Evolutionary conservation across 2,797 vertebrate species (phyloP), one percentile per base, ranked within the genome.

Genomic region (Sternarchorhynchus goeldii): DNA sequence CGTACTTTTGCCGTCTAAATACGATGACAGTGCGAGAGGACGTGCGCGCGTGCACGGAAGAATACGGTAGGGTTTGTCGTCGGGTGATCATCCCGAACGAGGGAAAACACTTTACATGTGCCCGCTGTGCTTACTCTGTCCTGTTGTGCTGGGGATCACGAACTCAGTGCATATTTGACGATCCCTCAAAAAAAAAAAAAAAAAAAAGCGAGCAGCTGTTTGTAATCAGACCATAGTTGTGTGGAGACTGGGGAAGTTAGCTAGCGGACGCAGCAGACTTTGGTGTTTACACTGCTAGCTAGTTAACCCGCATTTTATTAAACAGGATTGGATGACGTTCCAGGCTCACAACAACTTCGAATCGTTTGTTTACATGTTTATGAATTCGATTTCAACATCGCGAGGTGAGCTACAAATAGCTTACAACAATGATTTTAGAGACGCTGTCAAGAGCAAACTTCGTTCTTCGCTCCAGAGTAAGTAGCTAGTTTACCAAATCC

Each of bases 361-460:
- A 10, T 10, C 45, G 45, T 81, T 73, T 72, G 12, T 39, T 69
- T 65, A 70, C 69, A 39, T 25, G 21, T 56, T 66, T 78, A 80
- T 34, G 65, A 17, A 0, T 59, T 10, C 25, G 25, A 73, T 31
- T 39, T 68, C 72, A 76, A 62, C 18, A 34, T 58, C 75, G 18
- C 36, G 2, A 10, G 39, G 21, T 41, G 56, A 73, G 58, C 59
- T 63, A 20, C 60, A 56, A 25, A 53, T 21, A 59, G n/a, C 78
- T 32, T 63, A 34, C 14, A 82, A 83, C 41, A 3, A 93, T 93
- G 93, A 89, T 94, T 85, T 76, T 89, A 73, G 85, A 88, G 79
- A 92, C 74, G 55, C 59, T 94, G 14, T 84, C 88, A 2, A 84
- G 86, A 63, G 53, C 75, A 14, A 84, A 85, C 86, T 86, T 88